Evolutionary conservation across 2,888 invertebrate species (phyloP), one percentile per base, ranked within the genome.

Genomic region (Nipponacmea schrenckii): DNA sequence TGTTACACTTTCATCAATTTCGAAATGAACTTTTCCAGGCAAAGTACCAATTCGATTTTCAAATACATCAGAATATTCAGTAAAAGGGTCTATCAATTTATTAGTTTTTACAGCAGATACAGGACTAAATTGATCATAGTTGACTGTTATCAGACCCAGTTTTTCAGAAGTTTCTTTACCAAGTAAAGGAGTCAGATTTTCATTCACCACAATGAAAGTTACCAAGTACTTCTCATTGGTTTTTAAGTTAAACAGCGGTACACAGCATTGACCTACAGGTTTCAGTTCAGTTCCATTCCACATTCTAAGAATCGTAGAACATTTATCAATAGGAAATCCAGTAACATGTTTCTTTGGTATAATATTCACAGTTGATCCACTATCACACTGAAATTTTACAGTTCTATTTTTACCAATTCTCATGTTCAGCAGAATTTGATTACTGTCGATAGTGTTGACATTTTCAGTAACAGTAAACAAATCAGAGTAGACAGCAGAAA

Each of bases 91-190:
- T 17, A n/a, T n/a, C 17, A n/a, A 12, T n/a, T 24, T 27, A n/a
- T 17, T 7, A 27, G 17, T 17, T 8, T 27, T 64, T 8, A 64
- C 64, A 39, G 27, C 39, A 39, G 64, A 27, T 17, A 31, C 64
- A 26, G 31, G n/a, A 27, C 26, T 39, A 64, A 64, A 64, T n/a
- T 64, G n/a, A n/a, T 64, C 64, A 64, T 64, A 64, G 15, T 64
- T 64, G 10, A 64, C 64, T 27, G 64, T 64, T 15, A 64, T 64
- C 3, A 64, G 17, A n/a, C 39, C 39, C 20, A 64, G 17, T 26
- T 27, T 26, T 64, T 64, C 64, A 64, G 64, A 64, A 27, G 64
- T 64, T 64, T 64, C 17, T n/a, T n/a, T n/a, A n/a, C n/a, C n/a
- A n/a, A n/a, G n/a, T n/a, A n/a, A n/a, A n/a, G n/a, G n/a, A n/a